Percentiles rank a stretch among this genome's conserved stretches.
Evolutionary conservation across 2,113 vertebrate species (phyloP).

Genomic region (Podarcis raffonei): DNA sequence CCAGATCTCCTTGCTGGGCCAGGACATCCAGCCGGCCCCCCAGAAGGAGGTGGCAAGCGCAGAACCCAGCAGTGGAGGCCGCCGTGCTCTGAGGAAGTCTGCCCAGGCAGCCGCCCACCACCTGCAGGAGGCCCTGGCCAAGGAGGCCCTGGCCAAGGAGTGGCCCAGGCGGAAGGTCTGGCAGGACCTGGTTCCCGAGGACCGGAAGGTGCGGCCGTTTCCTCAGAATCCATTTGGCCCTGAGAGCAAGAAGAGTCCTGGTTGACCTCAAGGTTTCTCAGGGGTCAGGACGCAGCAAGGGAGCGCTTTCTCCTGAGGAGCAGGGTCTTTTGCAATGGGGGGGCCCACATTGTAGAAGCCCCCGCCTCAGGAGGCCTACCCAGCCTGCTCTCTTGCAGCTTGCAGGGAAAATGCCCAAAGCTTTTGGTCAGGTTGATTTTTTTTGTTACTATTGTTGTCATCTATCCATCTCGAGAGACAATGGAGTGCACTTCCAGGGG

Average conservation of each 20-base stretch:
- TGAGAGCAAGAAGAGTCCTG: no score
- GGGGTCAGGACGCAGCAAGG: neutral
- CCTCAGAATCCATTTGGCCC: neutral
- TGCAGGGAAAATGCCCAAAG: no score
- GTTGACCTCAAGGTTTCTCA: no score
- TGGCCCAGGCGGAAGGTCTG: constrained; percentile 95
- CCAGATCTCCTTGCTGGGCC: constrained; percentile 72
- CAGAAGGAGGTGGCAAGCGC: constrained; percentile 73
- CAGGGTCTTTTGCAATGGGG: no score
- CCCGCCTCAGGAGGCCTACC: no score
- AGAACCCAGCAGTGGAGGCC: constrained; percentile 73
- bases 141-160: constrained; percentile 89
- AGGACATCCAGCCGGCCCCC: constrained; percentile 74
- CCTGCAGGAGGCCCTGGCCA: constrained; percentile 87
- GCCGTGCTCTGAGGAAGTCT: constrained; percentile 86
- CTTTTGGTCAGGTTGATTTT: no score
- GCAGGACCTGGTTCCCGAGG: constrained; percentile 92
- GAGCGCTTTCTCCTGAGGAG: neutral
- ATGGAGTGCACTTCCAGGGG: no score
- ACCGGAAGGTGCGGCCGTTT: constrained; percentile 77
- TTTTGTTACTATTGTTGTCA: no score
- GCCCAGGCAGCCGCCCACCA: constrained; percentile 93
- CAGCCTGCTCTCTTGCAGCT: no score
- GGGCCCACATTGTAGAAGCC: no score
- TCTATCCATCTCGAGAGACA: no score